phyloP scores from a whole-genome alignment of 2,888 invertebrate genomes.

The Pyrgus malvae region DNA sequence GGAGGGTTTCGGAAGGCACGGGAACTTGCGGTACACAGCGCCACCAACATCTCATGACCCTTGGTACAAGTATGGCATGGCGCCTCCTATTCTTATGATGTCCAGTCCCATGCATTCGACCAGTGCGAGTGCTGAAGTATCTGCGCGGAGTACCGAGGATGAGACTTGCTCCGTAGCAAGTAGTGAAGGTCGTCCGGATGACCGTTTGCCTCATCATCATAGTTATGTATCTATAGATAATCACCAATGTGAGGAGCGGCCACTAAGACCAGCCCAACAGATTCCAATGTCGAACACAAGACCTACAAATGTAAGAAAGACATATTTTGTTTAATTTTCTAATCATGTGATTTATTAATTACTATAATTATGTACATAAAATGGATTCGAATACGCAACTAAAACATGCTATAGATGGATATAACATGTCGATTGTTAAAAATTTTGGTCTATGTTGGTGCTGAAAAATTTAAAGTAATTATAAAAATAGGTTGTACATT shows the following conservation, averaged over 20 bases:
- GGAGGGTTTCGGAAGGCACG: slow-evolving; percentile 74
- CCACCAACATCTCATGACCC: slow-evolving; percentile 78
- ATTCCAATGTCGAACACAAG: slow-evolving; percentile 74
- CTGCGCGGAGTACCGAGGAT: slow-evolving; percentile 83
- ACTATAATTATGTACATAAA: slow-evolving; percentile 38
- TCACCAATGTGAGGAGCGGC: slow-evolving; percentile 75
- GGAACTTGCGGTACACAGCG: slow-evolving; percentile 77
- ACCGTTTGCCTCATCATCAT: slow-evolving; percentile 78
- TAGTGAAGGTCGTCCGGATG: slow-evolving; percentile 80
- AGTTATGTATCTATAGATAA: slow-evolving; percentile 82
- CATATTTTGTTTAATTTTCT: slow-evolving; percentile 70
- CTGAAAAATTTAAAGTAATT: slow-evolving; percentile 34
- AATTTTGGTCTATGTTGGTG: slow-evolving; percentile 37
- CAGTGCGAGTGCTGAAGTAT: slow-evolving; percentile 82
- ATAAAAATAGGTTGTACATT: slow-evolving; percentile 33
- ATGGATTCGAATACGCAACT: slow-evolving; percentile 1
- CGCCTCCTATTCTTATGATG: slow-evolving; percentile 78
- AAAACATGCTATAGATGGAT: slow-evolving; percentile 22
- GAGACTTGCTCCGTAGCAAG: slow-evolving; percentile 83
- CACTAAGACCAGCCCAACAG: slow-evolving; percentile 73
- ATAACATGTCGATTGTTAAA: slow-evolving; percentile 32
- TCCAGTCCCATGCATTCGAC: slow-evolving; percentile 84
- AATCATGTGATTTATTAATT: slow-evolving; percentile 42
- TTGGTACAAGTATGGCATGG: slow-evolving; percentile 79
- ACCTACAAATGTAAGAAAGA: slow-evolving; percentile 71